Base-by-base conservation (phyloP, 2,797 vertebrate species). In the Poeciliopsis presidionis region DNA sequence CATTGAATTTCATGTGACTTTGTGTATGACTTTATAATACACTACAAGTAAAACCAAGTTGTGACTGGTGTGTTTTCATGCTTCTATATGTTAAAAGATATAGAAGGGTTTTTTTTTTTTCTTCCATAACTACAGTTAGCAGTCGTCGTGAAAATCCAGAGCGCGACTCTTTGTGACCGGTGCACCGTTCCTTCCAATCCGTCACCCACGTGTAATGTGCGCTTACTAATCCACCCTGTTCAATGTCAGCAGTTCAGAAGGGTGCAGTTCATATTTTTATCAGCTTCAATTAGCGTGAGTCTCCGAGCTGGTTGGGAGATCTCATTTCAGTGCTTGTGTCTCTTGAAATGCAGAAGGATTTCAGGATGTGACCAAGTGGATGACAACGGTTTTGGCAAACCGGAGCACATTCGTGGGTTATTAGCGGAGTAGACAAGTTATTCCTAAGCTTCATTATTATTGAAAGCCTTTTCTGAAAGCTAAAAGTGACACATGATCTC, bases 181-280 rank as follows among this genome's bases (percentile, higher is more conserved):
- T 88, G 85, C 86, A 43, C 85, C 77, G 78, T 78, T 92, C 88
- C 87, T 82, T 79, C 73, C 86, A 79, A 87, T 86, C 88, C 86
- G 92, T 96, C 97, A 97, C 96, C 96, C 97, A 96, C 97, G 98
- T 95, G 96, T 97, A 97, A 97, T 97, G 96, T 97, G 94, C 88
- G 82, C 95, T 14, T 75, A 89, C 94, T 97, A 97, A 97, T 97
- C 97, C 96, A 86, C 93, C 89, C 96, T 96, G 96, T 91, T 95
- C 95, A 95, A 94, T 96, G 96, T 98, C 96, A 97, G 97, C 96
- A 92, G 96, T 96, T 97, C 96, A 96, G 96, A 97, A 96, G 96
- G 96, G 94, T 92, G 94, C 95, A 94, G 95, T 95, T 95, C 94
- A 95, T 96, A 96, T 96, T 96, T 97, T 97, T 97, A 96, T 97